Conservation (phyloP, 64 coral and sea anemone species). For the Pocillopora damicornis region DNA sequence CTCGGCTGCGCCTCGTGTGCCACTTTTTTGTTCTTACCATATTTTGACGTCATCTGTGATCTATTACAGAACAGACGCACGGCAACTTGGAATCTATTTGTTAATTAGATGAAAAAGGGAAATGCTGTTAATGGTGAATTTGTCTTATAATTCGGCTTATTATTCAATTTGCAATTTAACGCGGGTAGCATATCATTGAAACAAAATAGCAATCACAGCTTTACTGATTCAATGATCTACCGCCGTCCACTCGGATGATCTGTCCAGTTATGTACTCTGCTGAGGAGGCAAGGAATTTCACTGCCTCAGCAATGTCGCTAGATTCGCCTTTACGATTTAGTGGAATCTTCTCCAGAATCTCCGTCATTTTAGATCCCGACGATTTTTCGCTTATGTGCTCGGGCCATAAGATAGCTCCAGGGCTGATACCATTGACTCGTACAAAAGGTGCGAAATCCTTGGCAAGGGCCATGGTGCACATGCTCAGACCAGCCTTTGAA, state of each 20-base stretch:
- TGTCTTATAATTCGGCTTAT: too few relatives aligned
- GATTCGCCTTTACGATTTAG: conserved; percentile 29
- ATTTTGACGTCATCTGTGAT: too few relatives aligned
- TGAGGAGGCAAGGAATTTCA: conserved; percentile 28
- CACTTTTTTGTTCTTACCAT: too few relatives aligned
- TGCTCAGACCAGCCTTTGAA: conserved; percentile 71
- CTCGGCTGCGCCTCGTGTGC: too few relatives aligned
- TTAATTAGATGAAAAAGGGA: too few relatives aligned
- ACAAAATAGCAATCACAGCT: too few relatives aligned
- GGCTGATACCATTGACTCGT: conserved; percentile 57
- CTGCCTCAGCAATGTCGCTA: conserved; percentile 19
- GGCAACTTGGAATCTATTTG: too few relatives aligned
- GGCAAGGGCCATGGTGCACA: conserved; percentile 65
- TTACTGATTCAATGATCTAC: conserved; percentile 62
- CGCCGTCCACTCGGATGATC: conserved; percentile 63
- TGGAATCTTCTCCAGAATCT: conserved; percentile 46
- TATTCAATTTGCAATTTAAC: too few relatives aligned
- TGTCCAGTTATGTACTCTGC: conserved; percentile 64
- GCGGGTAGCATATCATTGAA: too few relatives aligned
- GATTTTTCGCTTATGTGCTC: not conserved
- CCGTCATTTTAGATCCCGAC: not conserved
- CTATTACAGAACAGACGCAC: too few relatives aligned
- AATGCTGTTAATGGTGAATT: too few relatives aligned
- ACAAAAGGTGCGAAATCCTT: conserved; percentile 71
- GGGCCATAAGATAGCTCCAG: conserved; percentile 43